Conservation (phyloP, 2,888 invertebrate genomes). For the Xanthia icteritia region DNA sequence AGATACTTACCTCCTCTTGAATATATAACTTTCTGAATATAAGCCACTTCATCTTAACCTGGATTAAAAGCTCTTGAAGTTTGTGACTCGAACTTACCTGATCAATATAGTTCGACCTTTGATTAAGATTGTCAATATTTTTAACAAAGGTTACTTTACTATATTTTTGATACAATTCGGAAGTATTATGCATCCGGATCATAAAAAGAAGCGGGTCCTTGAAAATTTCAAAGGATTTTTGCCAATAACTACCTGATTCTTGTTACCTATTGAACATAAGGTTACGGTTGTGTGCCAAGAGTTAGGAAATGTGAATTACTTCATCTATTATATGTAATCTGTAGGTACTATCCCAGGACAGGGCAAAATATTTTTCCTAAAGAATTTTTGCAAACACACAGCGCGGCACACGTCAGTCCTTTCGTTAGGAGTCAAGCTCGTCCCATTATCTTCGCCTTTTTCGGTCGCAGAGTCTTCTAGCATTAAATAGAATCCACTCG, state of each 20-base stretch:
- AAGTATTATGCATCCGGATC: slow-evolving; percentile 38
- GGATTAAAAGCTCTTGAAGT: slow-evolving; percentile 22
- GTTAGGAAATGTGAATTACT: too few relatives aligned
- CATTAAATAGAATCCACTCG: too few relatives aligned
- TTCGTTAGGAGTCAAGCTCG: too few relatives aligned
- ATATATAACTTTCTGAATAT: slow-evolving; percentile 10
- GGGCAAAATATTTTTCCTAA: too few relatives aligned
- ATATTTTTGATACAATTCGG: slow-evolving; percentile 44
- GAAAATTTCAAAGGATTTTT: background rate
- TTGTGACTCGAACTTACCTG: slow-evolving; percentile 37
- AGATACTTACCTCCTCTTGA: background rate
- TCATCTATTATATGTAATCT: background rate
- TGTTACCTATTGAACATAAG: too few relatives aligned
- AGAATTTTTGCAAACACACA: too few relatives aligned
- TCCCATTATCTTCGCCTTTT: too few relatives aligned
- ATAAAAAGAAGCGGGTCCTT: slow-evolving; percentile 4
- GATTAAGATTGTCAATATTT: slow-evolving; percentile 22
- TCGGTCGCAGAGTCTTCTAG: too few relatives aligned
- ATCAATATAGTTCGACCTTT: slow-evolving; percentile 35
- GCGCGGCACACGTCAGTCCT: too few relatives aligned
- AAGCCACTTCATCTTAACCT: slow-evolving; percentile 6
- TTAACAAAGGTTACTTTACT: slow-evolving; percentile 8
- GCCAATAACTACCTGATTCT: slow-evolving; percentile 10
- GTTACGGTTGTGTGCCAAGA: too few relatives aligned
- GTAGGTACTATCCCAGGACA: too few relatives aligned